Conservation (phyloP, 2,797 vertebrate genomes). For the Pantherophis alleghaniensis region DNA sequence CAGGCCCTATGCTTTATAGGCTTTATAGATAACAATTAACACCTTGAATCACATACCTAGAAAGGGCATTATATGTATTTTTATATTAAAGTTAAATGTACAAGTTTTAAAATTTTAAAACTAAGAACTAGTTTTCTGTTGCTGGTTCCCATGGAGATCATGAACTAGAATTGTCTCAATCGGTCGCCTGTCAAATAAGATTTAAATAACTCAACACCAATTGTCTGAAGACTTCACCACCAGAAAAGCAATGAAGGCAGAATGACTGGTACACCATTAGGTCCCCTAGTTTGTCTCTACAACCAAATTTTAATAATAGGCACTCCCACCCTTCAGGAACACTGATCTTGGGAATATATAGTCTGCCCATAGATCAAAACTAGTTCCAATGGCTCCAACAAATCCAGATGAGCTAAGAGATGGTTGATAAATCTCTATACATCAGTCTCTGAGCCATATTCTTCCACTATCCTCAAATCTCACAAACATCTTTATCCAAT, state of each 20-base stretch:
- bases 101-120: neutral
- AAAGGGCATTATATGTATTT: neutral
- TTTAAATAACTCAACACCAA: neutral
- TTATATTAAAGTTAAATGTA: neutral
- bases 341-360: neutral
- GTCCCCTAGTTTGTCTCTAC: neutral
- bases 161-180: neutral
- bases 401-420: neutral
- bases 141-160: neutral
- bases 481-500: neutral
- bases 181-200: neutral
- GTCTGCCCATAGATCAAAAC: neutral
- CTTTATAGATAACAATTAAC: neutral
- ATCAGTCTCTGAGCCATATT: neutral
- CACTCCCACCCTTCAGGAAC: neutral
- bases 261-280: neutral
- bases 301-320: neutral
- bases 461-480: neutral
- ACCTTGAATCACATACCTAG: neutral
- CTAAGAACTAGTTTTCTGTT: neutral
- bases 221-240: neutral
- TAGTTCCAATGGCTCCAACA: neutral
- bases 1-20: neutral
- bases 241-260: neutral
- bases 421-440: neutral